A percentile compares a stretch with the other conserved stretches of the same genome.
Evolutionary conservation across 2,113 vertebrate species (phyloP).

Genomic region (Scortum barcoo): DNA sequence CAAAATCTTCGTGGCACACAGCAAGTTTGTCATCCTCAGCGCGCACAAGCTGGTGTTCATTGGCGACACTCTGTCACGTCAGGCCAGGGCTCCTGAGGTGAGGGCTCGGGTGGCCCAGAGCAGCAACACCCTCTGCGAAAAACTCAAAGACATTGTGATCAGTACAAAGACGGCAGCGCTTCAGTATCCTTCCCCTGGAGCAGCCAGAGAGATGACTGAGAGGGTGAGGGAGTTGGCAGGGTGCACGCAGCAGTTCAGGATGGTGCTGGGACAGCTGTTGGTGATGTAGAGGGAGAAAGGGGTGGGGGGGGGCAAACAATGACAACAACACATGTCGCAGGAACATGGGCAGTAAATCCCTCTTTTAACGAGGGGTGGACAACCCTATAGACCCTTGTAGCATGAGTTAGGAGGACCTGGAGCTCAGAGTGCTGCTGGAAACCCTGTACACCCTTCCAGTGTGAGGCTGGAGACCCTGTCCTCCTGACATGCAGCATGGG

Average conservation of each 20-base stretch:
- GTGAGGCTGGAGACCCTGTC: constrained; percentile 10
- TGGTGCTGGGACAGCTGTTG: constrained; percentile 92
- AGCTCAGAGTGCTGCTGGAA: constrained; percentile 10
- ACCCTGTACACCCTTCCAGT: background rate
- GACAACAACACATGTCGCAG: constrained; percentile 33
- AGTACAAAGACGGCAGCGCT: constrained; percentile 94
- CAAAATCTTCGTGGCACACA: constrained; percentile 97
- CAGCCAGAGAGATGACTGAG: constrained; percentile 94
- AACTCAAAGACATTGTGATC: constrained; percentile 95
- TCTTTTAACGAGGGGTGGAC: background rate
- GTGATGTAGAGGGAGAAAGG: constrained; percentile 74
- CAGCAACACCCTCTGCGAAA: constrained; percentile 95
- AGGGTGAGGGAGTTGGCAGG: constrained; percentile 92
- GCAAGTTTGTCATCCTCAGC: constrained; percentile 98
- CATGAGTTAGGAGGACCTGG: constrained; percentile 3
- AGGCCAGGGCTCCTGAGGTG: constrained; percentile 92
- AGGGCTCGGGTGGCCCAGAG: constrained; percentile 92
- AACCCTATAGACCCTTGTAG: background rate
- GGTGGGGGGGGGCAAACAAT: background rate
- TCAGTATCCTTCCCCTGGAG: constrained; percentile 91
- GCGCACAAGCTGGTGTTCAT: constrained; percentile 99
- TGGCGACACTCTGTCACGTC: constrained; percentile 95
- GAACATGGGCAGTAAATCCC: constrained; percentile 1
- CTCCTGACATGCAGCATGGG: constrained; percentile 15
- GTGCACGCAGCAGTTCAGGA: constrained; percentile 94